A percentile compares a stretch with the other conserved stretches of the same genome.
Conservation (phyloP, 1,140 invertebrate genomes). For the Macrobrachium nipponense region DNA sequence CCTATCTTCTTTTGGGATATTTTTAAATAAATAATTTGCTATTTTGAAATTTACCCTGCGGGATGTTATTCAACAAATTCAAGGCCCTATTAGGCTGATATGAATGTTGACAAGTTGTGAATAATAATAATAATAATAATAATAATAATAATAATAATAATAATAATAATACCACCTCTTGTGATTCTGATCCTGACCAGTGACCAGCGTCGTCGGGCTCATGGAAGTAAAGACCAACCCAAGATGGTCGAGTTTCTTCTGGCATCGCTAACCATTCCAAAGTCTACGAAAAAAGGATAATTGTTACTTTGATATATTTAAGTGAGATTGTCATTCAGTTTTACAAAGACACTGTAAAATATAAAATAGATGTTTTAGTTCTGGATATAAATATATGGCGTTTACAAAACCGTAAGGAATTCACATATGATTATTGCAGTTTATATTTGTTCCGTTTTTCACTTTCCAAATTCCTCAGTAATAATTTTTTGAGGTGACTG, state of each 20-base stretch:
- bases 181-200: slow-evolving; percentile 67
- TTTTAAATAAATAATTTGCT: no score
- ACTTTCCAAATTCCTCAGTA: no score
- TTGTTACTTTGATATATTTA: no score
- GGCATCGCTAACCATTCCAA: slow-evolving; percentile 78
- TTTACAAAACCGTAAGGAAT: no score
- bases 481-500: no score
- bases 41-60: no score
- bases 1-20: no score
- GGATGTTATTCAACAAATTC: no score
- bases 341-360: not conserved
- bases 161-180: slow-evolving; percentile 63
- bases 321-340: no score
- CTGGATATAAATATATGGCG: not conserved
- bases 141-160: not conserved
- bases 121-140: not conserved
- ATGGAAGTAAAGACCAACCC: slow-evolving; percentile 78
- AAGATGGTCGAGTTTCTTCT: slow-evolving; percentile 69
- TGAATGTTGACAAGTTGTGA: not conserved
- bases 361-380: not conserved
- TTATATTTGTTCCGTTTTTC: no score
- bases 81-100: no score
- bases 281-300: slow-evolving; percentile 70
- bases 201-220: slow-evolving; percentile 77
- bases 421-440: no score